A percentile compares a stretch with the other conserved stretches of the same genome.
phyloP scores from a whole-genome alignment of 2,113 vertebrate genomes.

The Myotis lucifugus region DNA sequence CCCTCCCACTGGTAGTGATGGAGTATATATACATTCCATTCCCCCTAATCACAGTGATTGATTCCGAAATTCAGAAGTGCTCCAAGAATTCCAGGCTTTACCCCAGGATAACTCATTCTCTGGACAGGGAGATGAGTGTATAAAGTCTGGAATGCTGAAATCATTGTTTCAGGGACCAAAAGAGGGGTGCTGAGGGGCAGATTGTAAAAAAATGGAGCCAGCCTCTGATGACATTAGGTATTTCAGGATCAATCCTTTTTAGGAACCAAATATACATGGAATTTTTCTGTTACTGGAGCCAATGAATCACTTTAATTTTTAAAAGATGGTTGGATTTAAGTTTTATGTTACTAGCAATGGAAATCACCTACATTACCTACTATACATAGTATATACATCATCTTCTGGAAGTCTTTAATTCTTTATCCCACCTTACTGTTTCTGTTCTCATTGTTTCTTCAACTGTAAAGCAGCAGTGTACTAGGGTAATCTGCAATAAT shows the following conservation, averaged over 20 bases:
- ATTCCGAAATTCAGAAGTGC: not conserved
- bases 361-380: not conserved
- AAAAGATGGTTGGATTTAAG: not conserved
- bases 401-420: not conserved
- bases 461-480: not conserved
- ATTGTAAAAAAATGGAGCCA: not conserved
- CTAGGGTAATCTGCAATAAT: not conserved
- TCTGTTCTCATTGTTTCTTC: not conserved
- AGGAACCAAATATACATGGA: slow-evolving; percentile 29
- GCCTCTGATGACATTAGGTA: not conserved
- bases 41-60: not conserved
- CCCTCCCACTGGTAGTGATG: not conserved
- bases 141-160: not conserved
- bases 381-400: not conserved
- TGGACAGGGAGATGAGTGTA: not conserved
- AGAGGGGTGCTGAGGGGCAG: not conserved
- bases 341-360: not conserved
- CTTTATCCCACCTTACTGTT: not conserved
- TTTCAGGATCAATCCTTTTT: not conserved
- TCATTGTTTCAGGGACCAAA: not conserved
- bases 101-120: not conserved
- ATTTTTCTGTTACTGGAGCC: not conserved
- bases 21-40: not conserved
- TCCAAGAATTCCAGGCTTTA: not conserved
- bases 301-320: not conserved